These are phyloP conservation scores for Scaptomyza polygonia DNA, from an alignment of 2,888 invertebrate genomes.

Conservation along the genomic window DNA sequence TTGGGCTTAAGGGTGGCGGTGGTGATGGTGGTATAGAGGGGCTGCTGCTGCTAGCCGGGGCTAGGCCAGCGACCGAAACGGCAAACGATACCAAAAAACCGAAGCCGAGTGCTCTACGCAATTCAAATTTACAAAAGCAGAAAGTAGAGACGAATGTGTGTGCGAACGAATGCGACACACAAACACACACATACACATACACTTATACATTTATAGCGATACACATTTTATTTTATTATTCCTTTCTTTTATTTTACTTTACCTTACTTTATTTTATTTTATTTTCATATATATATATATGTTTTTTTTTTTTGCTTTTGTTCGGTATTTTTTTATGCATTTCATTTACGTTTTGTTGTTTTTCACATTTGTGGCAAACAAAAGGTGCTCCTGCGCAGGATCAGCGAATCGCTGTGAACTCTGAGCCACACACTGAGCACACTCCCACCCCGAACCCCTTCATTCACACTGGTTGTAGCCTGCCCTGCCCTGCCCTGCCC, in stretches of 20 bases:
- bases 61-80: constrained; percentile 21
- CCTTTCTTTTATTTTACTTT: constrained; percentile 54
- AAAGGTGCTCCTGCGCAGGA: constrained; percentile 77
- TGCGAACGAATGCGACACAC: constrained; percentile 48
- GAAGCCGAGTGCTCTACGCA: constrained; percentile 54
- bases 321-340: constrained; percentile 20
- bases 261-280: constrained; percentile 52
- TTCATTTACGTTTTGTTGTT: constrained; percentile 51
- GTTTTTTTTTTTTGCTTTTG: constrained; percentile 37
- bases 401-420: constrained; percentile 71
- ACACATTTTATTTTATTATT: constrained; percentile 77
- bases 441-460: not conserved
- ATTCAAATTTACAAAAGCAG: constrained; percentile 57
- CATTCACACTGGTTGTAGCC: not conserved
- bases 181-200: constrained; percentile 18
- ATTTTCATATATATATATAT: constrained; percentile 33
- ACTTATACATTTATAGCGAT: constrained; percentile 44
- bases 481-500: not conserved
- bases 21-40: not conserved
- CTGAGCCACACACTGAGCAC: constrained; percentile 48
- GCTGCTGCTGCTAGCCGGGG: not conserved
- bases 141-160: constrained; percentile 56
- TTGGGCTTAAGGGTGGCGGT: constrained; percentile 15
- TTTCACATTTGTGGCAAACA: constrained; percentile 71
- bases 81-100: constrained; percentile 49